Conservation (phyloP, 2,113 vertebrate genomes). For the Nothoprocta perdicaria region DNA sequence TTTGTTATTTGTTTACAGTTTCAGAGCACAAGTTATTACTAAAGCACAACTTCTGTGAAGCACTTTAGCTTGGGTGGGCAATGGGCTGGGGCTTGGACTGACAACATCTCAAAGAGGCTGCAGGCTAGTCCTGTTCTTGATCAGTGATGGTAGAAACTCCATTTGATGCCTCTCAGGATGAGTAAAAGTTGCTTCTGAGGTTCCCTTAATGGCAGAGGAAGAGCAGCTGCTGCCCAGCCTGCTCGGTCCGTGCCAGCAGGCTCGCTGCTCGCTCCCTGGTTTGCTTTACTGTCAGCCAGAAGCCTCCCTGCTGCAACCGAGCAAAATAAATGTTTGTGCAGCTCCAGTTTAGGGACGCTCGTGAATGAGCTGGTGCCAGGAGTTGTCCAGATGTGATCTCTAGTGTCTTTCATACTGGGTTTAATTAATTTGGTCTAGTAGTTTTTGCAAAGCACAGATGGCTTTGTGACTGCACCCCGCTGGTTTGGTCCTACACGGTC, state of each 20-base stretch:
- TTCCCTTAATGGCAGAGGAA: background rate
- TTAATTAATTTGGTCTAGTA: background rate
- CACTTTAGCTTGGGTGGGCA: background rate
- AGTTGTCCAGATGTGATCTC: background rate
- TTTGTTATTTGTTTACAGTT: background rate
- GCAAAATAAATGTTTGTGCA: background rate
- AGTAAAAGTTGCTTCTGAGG: background rate
- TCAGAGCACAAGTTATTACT: background rate
- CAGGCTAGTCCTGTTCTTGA: background rate
- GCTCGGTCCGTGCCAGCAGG: fast-evolving
- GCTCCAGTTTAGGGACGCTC: background rate
- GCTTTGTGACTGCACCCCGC: background rate
- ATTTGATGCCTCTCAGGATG: background rate
- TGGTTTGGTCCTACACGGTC: fast-evolving
- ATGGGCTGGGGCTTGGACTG: background rate
- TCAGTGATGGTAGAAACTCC: background rate
- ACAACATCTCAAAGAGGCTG: fast-evolving
- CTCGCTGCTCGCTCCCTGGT: fast-evolving
- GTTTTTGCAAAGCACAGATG: background rate
- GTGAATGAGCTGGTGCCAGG: background rate
- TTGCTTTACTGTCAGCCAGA: background rate
- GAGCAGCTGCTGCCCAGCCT: fast-evolving
- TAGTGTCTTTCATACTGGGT: background rate
- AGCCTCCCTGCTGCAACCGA: background rate
- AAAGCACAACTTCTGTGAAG: background rate